phyloP scores from a whole-genome alignment of 2,113 vertebrate genomes.

The Phylloscopus trochilus region DNA sequence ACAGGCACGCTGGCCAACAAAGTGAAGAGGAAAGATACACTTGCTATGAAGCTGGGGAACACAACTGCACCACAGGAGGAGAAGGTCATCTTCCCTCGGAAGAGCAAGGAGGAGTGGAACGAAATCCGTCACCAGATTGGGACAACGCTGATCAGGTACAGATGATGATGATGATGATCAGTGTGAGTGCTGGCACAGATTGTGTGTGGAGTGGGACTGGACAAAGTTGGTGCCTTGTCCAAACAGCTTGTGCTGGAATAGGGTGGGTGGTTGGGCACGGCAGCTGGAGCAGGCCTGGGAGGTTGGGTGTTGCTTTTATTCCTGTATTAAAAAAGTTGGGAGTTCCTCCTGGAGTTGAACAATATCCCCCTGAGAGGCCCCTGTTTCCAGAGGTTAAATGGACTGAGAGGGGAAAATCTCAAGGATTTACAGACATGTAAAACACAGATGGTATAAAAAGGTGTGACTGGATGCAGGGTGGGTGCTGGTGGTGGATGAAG shows the following conservation, averaged over 20 bases:
- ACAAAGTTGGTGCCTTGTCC: not conserved
- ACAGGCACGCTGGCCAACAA: slow-evolving; percentile 89
- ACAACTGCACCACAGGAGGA: slow-evolving; percentile 66
- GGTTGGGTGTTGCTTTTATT: not conserved
- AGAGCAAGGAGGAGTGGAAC: slow-evolving; percentile 96
- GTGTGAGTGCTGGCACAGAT: fast-evolving
- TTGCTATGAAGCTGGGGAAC: slow-evolving; percentile 91
- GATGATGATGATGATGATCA: not conserved
- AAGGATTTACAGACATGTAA: not conserved
- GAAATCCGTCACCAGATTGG: slow-evolving; percentile 95
- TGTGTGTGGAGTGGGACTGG: fast-evolving
- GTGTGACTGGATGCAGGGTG: not conserved
- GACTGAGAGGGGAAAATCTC: not conserved
- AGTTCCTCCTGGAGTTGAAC: not conserved
- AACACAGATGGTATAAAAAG: not conserved
- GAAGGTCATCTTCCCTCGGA: slow-evolving; percentile 84
- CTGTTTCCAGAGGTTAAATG: not conserved
- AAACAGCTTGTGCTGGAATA: not conserved
- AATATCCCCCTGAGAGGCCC: not conserved
- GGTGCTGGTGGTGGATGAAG: not conserved
- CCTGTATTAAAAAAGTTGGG: fast-evolving
- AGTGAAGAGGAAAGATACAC: slow-evolving; percentile 94
- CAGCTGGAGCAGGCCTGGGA: not conserved
- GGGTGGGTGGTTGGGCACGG: not conserved
- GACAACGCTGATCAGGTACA: slow-evolving; percentile 87